Conservation (phyloP, 2,113 vertebrate genomes). For the Tonatia bakeri region DNA sequence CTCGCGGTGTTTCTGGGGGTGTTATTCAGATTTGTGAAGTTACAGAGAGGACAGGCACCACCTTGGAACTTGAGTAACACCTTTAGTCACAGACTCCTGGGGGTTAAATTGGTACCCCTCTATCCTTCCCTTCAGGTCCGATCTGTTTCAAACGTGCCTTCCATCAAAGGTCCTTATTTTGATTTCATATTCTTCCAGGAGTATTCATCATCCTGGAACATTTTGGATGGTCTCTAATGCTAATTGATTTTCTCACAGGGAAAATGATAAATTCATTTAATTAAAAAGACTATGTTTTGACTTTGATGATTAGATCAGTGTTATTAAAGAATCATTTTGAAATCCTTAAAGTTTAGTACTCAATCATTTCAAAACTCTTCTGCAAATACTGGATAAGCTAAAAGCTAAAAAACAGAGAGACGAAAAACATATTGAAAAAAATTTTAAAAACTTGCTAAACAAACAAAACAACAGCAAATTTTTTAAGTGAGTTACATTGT, state of each 20-base stretch:
- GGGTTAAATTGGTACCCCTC: background rate
- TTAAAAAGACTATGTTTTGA: background rate
- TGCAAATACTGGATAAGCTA: background rate
- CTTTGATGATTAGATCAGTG: background rate
- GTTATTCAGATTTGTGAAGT: background rate
- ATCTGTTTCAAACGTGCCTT: background rate
- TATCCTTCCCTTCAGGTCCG: background rate
- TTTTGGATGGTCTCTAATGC: background rate
- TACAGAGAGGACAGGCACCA: background rate
- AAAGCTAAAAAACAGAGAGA: background rate
- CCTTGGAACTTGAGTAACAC: background rate
- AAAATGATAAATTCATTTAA: background rate
- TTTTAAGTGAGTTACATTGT: background rate
- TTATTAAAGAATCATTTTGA: background rate
- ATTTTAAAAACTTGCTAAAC: background rate
- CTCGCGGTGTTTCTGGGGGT: background rate
- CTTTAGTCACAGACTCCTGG: background rate
- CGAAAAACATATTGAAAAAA: background rate
- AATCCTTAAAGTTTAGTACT: background rate
- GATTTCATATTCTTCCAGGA: background rate
- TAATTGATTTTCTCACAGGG: background rate
- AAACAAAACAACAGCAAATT: background rate
- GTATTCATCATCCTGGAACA: background rate
- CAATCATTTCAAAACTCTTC: background rate
- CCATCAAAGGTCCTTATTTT: background rate